Base-by-base conservation (phyloP, 64 coral and sea anemone genomes). In the Montipora sp. region DNA sequence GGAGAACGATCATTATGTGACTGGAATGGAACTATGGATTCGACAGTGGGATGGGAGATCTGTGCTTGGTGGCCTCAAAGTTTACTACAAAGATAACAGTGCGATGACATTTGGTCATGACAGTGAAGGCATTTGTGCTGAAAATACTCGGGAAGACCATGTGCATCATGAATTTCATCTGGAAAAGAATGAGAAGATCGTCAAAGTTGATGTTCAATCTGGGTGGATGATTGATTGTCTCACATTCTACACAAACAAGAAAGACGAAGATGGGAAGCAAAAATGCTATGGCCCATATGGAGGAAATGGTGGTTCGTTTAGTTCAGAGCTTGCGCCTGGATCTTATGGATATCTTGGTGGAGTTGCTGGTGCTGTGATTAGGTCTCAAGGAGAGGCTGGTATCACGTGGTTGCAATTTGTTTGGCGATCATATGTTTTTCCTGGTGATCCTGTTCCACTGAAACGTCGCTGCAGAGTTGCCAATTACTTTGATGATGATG, bases 21-120 rank as follows among this genome's bases (percentile, higher is more conserved):
- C 84, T 48, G 96, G 96, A 60, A 98, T 98, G 93, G 88, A 98
- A 61, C 61, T 98, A 0, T 98, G 96, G 96, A 95, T 95, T 81
- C 93, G 96, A 15, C 51, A 65, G 5, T 98, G 96, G 96, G 96
- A 98, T 90, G 93, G 96, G 1, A 63, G 87, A 48, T 80, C 80
- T 89, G 96, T 98, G 15, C 67, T 98, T 80, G 96, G 93, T 44
- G 96, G 96, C 13, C 61, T 98, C 3, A 89, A 95, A 71, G 66
- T 98, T 59, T 82, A 75, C 66, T 98, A 98, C 67, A 90, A 83
- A 16, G 89, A 92, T 87, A 81, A 72, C 5, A 51, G 90, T 14
- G 49, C 81, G 15, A 48, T 47, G 7, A 87, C 90, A 79, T 78
- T 95, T 87, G 96, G 90, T 7, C 36, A 84, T 8, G 51, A 77